Conservation (phyloP, 2,888 invertebrate genomes). For the Andricus quercusramuli region DNA sequence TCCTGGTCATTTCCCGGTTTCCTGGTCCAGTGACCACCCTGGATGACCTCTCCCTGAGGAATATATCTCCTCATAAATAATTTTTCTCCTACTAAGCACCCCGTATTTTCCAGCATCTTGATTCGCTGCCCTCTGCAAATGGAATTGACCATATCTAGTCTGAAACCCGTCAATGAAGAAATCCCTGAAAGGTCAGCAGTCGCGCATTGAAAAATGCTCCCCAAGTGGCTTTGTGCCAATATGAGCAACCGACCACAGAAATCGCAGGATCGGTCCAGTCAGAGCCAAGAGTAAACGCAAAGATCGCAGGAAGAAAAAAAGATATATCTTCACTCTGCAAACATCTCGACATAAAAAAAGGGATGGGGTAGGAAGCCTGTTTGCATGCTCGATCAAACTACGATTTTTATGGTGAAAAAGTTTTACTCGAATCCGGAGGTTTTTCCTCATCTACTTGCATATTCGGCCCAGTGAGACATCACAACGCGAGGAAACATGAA, state of each 20-base stretch:
- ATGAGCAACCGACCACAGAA: constrained; percentile 31
- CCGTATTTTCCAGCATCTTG: constrained; percentile 29
- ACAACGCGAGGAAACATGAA: constrained; percentile 19
- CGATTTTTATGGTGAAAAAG: constrained; percentile 39
- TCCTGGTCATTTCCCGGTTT: no score
- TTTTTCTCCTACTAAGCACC: constrained; percentile 30
- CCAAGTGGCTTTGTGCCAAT: constrained; percentile 41
- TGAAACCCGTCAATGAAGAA: constrained; percentile 34
- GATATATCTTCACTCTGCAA: constrained; percentile 25
- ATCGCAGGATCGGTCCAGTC: constrained; percentile 32
- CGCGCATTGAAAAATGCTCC: constrained; percentile 40
- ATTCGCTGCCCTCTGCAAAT: constrained; percentile 12
- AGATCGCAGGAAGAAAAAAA: constrained; percentile 19
- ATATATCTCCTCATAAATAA: constrained; percentile 20
- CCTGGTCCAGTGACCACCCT: no score
- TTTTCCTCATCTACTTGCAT: constrained; percentile 31
- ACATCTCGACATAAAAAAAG: constrained; percentile 2
- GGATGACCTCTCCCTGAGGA: neutral
- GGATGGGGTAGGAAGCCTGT: neutral
- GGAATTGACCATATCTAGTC: constrained; percentile 17
- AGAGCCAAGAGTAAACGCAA: constrained; percentile 27
- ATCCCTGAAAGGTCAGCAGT: constrained; percentile 56
- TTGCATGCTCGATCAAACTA: constrained; percentile 35
- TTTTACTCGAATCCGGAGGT: constrained; percentile 30
- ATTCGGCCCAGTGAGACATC: constrained; percentile 10